Evolutionary conservation across 2,888 invertebrate genomes (phyloP).

Genomic region (Tiphia femorata): DNA sequence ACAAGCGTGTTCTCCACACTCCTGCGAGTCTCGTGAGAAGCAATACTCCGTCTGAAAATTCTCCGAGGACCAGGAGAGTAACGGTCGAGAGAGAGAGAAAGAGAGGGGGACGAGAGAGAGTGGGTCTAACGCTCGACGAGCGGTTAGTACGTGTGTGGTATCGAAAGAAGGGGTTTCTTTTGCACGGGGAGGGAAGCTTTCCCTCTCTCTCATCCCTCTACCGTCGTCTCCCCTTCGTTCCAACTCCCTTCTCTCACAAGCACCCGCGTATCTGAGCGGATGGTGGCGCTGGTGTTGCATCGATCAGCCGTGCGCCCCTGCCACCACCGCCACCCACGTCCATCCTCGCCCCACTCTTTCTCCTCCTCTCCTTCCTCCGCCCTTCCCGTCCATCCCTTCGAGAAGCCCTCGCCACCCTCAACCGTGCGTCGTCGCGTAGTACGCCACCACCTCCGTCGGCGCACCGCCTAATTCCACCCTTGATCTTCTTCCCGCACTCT

Average conservation of each 20-base stretch:
- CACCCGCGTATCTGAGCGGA: constrained; percentile 17
- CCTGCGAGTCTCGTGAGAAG: constrained; percentile 7
- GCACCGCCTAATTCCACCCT: constrained; percentile 29
- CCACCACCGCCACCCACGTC: constrained; percentile 12
- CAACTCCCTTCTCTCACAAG: constrained; percentile 7
- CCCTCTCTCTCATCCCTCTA: constrained; percentile 4
- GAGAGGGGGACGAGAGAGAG: constrained; percentile 23
- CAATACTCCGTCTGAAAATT: constrained; percentile 33
- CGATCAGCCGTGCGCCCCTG: constrained; percentile 64
- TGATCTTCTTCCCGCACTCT: constrained; percentile 19
- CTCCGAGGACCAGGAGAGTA: too few species aligned
- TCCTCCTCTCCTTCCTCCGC: not conserved
- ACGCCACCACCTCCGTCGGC: constrained; percentile 17
- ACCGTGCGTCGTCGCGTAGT: constrained; percentile 3
- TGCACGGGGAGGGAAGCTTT: not conserved
- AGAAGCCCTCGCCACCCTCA: constrained; percentile 5
- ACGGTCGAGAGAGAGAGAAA: too few species aligned
- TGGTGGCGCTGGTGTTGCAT: constrained; percentile 62
- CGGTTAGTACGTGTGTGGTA: constrained; percentile 44
- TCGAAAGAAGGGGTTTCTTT: constrained; percentile 18
- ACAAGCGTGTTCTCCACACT: not conserved
- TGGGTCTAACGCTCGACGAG: constrained; percentile 34
- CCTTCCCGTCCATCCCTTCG: not conserved
- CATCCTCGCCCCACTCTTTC: not conserved
- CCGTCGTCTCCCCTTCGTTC: constrained; percentile 16